Percentiles rank a stretch among this genome's conserved stretches.
phyloP scores from a whole-genome alignment of 2,113 vertebrate species.

The Istiophorus platypterus region DNA sequence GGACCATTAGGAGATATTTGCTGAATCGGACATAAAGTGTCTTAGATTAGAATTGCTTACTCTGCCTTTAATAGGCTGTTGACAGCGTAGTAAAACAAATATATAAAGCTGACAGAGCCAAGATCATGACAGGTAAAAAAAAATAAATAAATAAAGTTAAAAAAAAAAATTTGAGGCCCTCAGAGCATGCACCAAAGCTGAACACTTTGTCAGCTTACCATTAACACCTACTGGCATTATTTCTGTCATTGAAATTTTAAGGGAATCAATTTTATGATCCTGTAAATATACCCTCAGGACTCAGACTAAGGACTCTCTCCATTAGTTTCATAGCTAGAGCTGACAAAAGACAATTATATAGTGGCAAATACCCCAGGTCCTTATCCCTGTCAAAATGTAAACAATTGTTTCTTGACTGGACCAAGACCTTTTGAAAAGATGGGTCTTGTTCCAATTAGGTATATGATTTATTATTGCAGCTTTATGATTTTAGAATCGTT shows the following conservation, averaged over 20 bases:
- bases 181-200: not conserved
- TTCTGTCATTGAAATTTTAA: constrained; percentile 47
- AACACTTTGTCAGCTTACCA: constrained; percentile 24
- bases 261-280: constrained; percentile 50
- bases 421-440: too few relatives aligned
- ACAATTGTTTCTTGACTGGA: constrained; percentile 9
- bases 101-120: not conserved
- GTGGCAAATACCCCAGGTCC: constrained; percentile 24
- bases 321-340: constrained; percentile 23
- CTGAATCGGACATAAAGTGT: too few relatives aligned
- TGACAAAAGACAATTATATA: constrained; percentile 44
- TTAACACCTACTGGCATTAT: constrained; percentile 35
- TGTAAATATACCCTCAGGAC: constrained; percentile 42
- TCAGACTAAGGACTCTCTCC: not conserved
- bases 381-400: constrained; percentile 20
- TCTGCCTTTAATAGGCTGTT: constrained; percentile 6
- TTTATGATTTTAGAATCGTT: not conserved
- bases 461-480: not conserved
- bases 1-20: too few relatives aligned
- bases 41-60: too few relatives aligned
- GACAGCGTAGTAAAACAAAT: constrained; percentile 21
- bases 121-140: constrained; percentile 1
- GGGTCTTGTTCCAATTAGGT: not conserved
- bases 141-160: constrained; percentile 27
- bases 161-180: constrained; percentile 23